phyloP scores from a whole-genome alignment of 2,888 invertebrate species.

The Pinctada fucata region DNA sequence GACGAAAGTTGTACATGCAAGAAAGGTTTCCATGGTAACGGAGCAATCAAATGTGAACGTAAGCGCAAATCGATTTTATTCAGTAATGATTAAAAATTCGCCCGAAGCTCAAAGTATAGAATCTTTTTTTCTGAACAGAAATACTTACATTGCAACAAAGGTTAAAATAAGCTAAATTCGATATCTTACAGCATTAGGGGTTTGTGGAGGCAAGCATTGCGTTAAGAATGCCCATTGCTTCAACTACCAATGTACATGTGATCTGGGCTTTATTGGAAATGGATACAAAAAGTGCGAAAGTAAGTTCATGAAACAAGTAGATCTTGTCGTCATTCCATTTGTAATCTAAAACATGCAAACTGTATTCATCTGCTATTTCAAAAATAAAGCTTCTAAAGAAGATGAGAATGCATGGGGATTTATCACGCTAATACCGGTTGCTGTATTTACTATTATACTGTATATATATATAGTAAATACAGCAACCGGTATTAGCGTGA shows the following conservation, averaged over 20 bases:
- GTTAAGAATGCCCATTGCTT: constrained; percentile 27
- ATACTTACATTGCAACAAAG: too few relatives aligned
- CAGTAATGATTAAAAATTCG: background rate
- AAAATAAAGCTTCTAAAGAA: too few relatives aligned
- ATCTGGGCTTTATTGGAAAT: constrained; percentile 25
- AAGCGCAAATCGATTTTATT: background rate
- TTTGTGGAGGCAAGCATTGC: constrained; percentile 30
- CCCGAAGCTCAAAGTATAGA: background rate
- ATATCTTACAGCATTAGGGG: constrained; percentile 16
- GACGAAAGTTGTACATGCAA: constrained; percentile 19
- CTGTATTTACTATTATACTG: too few relatives aligned
- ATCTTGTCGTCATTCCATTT: too few relatives aligned
- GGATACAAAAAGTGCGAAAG: constrained; percentile 31
- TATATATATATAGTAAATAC: too few relatives aligned
- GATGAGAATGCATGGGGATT: too few relatives aligned
- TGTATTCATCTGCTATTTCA: too few relatives aligned
- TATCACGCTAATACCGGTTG: too few relatives aligned
- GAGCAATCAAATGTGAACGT: constrained; percentile 30
- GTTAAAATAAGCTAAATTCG: background rate
- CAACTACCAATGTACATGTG: constrained; percentile 31
- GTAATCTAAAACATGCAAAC: too few relatives aligned
- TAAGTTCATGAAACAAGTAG: constrained; percentile 3
- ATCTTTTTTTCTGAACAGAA: too few relatives aligned
- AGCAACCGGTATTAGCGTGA: too few relatives aligned
- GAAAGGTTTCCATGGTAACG: constrained; percentile 28